Evolutionary conservation across 2,888 invertebrate species (phyloP).

Genomic region (Nemoura dubitans): DNA sequence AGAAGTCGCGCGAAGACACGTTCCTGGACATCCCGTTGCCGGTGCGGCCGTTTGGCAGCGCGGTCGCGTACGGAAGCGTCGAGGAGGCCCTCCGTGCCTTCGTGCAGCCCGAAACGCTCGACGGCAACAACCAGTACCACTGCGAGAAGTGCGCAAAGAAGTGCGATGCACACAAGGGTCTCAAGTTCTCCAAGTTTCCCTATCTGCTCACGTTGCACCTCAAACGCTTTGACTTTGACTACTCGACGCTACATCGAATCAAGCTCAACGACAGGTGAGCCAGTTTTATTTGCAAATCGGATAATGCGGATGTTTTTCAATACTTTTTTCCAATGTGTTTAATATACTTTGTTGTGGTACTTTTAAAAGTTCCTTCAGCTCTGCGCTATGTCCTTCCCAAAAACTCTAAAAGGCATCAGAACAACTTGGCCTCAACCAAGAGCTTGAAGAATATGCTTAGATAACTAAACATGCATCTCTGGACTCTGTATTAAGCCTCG

Average conservation of each 20-base stretch:
- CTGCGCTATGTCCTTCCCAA: too few relatives aligned
- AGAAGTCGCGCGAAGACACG: conserved; percentile 83
- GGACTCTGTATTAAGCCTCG: too few relatives aligned
- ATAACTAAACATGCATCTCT: too few relatives aligned
- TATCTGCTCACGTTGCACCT: conserved; percentile 87
- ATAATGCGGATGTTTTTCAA: too few relatives aligned
- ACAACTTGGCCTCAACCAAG: too few relatives aligned
- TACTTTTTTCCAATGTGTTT: too few relatives aligned
- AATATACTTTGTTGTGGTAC: too few relatives aligned
- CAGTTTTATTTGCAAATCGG: conserved; percentile 21
- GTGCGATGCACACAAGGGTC: conserved; percentile 89
- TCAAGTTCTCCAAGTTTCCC: conserved; percentile 86
- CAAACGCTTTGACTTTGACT: conserved; percentile 91
- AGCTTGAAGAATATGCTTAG: too few relatives aligned
- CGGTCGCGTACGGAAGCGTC: conserved; percentile 73
- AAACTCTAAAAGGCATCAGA: too few relatives aligned
- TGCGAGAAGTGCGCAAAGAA: conserved; percentile 88
- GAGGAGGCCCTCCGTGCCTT: conserved; percentile 86
- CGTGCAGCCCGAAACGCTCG: conserved; percentile 83
- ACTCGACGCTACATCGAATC: conserved; percentile 81
- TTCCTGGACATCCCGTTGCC: conserved; percentile 88
- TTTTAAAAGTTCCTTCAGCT: too few relatives aligned
- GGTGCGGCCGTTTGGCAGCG: conserved; percentile 82
- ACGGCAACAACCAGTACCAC: conserved; percentile 85
- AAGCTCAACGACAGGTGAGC: conserved; percentile 86